Percentiles rank a stretch among this genome's conserved stretches.
Evolutionary conservation across 2,797 vertebrate species (phyloP).

Genomic region (Balearica regulorum): DNA sequence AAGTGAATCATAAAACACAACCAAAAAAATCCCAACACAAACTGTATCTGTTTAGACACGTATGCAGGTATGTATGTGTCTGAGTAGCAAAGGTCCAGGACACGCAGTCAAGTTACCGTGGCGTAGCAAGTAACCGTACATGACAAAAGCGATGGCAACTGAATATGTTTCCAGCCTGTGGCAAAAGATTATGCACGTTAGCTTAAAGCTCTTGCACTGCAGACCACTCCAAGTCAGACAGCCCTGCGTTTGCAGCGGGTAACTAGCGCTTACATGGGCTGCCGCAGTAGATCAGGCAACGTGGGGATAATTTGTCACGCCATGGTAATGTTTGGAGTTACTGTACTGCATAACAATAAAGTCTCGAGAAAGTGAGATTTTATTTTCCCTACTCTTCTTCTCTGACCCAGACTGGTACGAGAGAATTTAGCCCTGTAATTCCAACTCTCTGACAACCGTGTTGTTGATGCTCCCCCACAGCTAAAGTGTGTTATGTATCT

Average conservation of each 20-base stretch:
- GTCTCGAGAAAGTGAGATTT: neutral
- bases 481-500: rapidly evolving
- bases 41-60: neutral
- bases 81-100: neutral
- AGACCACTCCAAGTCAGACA: neutral
- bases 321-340: rapidly evolving
- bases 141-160: neutral
- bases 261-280: neutral
- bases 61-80: neutral
- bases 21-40: neutral
- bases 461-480: neutral
- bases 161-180: neutral
- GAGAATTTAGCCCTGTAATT: neutral
- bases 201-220: neutral
- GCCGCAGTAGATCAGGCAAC: neutral
- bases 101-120: neutral
- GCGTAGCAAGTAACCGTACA: neutral
- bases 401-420: neutral
- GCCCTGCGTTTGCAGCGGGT: neutral
- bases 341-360: neutral
- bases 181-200: neutral
- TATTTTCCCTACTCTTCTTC: neutral
- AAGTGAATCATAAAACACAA: neutral
- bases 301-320: neutral
- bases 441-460: rapidly evolving